Evolutionary conservation across 1,140 invertebrate genomes (phyloP).

Genomic region (Sesamia nonagrioides): DNA sequence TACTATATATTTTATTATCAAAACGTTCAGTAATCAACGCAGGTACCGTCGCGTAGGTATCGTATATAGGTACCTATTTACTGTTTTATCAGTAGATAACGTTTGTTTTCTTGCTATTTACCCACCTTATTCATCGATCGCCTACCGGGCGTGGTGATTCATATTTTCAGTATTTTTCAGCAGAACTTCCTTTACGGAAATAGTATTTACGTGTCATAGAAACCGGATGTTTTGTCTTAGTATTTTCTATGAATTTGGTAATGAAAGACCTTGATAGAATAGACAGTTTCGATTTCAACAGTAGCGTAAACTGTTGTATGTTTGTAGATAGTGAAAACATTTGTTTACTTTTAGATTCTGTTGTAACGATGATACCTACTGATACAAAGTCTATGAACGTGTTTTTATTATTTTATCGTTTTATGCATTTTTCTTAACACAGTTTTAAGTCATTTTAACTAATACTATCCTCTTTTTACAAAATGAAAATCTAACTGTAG

Average conservation of each 20-base stretch:
- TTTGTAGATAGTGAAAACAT: background rate
- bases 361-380: too few relatives aligned
- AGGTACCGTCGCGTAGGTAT: slow-evolving; percentile 2
- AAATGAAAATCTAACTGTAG: too few relatives aligned
- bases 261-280: background rate
- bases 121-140: slow-evolving; percentile 20
- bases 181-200: slow-evolving; percentile 62
- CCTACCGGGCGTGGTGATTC: slow-evolving; percentile 39
- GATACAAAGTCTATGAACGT: too few relatives aligned
- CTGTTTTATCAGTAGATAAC: slow-evolving; percentile 51
- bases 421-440: too few relatives aligned
- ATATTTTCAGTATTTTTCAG: slow-evolving; percentile 53
- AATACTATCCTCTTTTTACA: too few relatives aligned
- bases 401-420: too few relatives aligned
- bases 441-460: too few relatives aligned
- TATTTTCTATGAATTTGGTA: background rate
- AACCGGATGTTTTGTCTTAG: slow-evolving; percentile 40
- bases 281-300: background rate
- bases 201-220: slow-evolving; percentile 52
- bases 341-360: too few relatives aligned
- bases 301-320: background rate
- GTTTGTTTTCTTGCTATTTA: slow-evolving; percentile 46
- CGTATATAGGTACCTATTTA: too few relatives aligned
- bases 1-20: slow-evolving; percentile 4
- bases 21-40: background rate